These are phyloP conservation scores for Neuroterus valhalla DNA, from an alignment of 1,140 invertebrate genomes.

Conservation along the genomic window DNA sequence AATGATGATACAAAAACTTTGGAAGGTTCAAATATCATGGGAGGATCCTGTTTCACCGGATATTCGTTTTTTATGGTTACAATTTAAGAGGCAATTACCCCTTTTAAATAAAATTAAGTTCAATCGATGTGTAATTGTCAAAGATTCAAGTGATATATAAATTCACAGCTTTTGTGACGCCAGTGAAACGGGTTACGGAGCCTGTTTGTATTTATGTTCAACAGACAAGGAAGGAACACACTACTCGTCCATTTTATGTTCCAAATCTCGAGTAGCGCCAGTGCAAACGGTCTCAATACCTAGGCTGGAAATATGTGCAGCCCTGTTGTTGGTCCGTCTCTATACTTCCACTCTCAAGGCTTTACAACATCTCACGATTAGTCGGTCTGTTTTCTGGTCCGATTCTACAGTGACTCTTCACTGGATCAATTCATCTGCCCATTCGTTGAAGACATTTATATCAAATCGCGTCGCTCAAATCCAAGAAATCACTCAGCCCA, in stretches of 20 bases:
- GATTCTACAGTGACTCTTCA: constrained; percentile 30
- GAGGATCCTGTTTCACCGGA: constrained; percentile 9
- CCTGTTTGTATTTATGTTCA: constrained; percentile 21
- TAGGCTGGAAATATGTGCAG: too few species aligned
- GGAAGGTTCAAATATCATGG: constrained; percentile 8
- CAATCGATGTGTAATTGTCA: too few species aligned
- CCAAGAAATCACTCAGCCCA: constrained; percentile 33
- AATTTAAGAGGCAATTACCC: constrained; percentile 1
- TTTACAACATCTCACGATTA: not conserved
- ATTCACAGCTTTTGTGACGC: too few species aligned
- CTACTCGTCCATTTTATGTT: not conserved
- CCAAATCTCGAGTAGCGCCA: constrained; percentile 35
- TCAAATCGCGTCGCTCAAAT: constrained; percentile 56
- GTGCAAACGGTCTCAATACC: constrained; percentile 24
- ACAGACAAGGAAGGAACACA: not conserved
- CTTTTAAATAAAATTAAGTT: not conserved
- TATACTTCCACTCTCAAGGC: not conserved
- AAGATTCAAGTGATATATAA: not conserved
- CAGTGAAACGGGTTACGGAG: too few species aligned
- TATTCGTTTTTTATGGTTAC: not conserved
- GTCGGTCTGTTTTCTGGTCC: not conserved
- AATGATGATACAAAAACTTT: constrained; percentile 17
- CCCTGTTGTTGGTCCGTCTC: not conserved
- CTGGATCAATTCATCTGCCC: constrained; percentile 41
- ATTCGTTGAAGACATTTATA: constrained; percentile 14